A percentile compares a stretch with the other conserved stretches of the same genome.
Conservation (phyloP, 2,888 invertebrate species). For the Hylaea fasciaria region DNA sequence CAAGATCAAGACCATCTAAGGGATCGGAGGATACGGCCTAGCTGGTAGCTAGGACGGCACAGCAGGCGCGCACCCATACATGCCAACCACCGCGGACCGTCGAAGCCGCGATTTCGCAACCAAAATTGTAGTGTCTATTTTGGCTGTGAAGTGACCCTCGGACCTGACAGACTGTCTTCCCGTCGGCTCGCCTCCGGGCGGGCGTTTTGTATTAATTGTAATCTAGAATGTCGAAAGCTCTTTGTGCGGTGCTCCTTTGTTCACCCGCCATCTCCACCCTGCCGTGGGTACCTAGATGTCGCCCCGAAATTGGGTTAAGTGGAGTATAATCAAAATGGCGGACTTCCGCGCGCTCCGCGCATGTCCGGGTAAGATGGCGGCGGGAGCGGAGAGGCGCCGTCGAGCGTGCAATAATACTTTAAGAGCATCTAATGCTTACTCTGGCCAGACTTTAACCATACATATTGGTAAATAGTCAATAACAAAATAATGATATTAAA, state of each 20-base stretch:
- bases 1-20: slow-evolving; percentile 90
- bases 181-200: slow-evolving; percentile 48
- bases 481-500: slow-evolving; percentile 81
- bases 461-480: slow-evolving; percentile 81
- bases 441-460: slow-evolving; percentile 66
- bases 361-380: slow-evolving; percentile 72
- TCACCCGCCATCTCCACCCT: slow-evolving; percentile 36
- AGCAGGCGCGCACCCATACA: slow-evolving; percentile 83
- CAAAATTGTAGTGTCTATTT: slow-evolving; percentile 37
- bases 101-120: slow-evolving; percentile 36
- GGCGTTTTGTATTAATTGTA: slow-evolving; percentile 69
- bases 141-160: slow-evolving; percentile 42
- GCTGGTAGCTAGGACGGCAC: slow-evolving; percentile 83
- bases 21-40: slow-evolving; percentile 71
- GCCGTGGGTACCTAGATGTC: slow-evolving; percentile 13
- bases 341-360: slow-evolving; percentile 59
- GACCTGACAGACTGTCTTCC: slow-evolving; percentile 54
- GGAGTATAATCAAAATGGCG: slow-evolving; percentile 78
- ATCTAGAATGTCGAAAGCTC: slow-evolving; percentile 69
- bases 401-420: slow-evolving; percentile 73
- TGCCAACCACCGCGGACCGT: slow-evolving; percentile 46
- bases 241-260: slow-evolving; percentile 66
- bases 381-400: slow-evolving; percentile 47
- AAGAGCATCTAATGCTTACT: slow-evolving; percentile 73
- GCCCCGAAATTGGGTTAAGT: slow-evolving; percentile 76